Base-by-base conservation (phyloP, 1,140 invertebrate species). In the Eubasilissa regina region DNA sequence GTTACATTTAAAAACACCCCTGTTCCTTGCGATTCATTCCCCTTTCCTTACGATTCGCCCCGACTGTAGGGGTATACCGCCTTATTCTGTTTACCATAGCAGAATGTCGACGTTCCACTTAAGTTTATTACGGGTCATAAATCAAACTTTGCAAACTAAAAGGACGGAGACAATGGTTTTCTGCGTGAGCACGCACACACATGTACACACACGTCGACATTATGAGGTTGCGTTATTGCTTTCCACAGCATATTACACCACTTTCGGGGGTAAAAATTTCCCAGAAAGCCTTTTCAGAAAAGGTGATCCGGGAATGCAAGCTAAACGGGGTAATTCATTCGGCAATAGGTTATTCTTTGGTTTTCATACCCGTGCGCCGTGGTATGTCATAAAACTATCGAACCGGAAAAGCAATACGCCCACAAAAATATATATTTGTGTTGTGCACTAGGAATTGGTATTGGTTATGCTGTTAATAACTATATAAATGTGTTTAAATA, bases 111-210 rank as follows among this genome's bases (percentile, higher is more conserved):
- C 73, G 73, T 75, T 60, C 73, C 73, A 75, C 73, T 75, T 75
- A 75, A 75, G 73, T 75, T 75, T 75, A 75, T 75, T 75, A 75
- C 58, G 73, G 73, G 35, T 75, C 73, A 75, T 75, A 75, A 75
- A 75, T 75, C 73, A 75, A 75, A 75, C 73, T 75, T 75, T 75
- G 73, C 55, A 75, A 75, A 75, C 73, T 75, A 75, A 75, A 75
- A 75, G 73, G 73, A 75, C 73, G 73, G 73, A 75, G 73, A 75
- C 73, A 75, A 75, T 75, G 73, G 53, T 60, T 75, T 60, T 75
- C 73, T 75, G 73, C 73, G 73, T 75, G 73, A 60, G 53, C 43
- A 53, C 73, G 55, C 73, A 60, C 43, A 72, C 68, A 15, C 64
- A 10, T 45, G 19, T 10, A 68, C 64, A 47, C 43, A 48, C n/a